Base-by-base conservation (phyloP, 2,797 vertebrate genomes). In the Spinibarbus caldwelli region DNA sequence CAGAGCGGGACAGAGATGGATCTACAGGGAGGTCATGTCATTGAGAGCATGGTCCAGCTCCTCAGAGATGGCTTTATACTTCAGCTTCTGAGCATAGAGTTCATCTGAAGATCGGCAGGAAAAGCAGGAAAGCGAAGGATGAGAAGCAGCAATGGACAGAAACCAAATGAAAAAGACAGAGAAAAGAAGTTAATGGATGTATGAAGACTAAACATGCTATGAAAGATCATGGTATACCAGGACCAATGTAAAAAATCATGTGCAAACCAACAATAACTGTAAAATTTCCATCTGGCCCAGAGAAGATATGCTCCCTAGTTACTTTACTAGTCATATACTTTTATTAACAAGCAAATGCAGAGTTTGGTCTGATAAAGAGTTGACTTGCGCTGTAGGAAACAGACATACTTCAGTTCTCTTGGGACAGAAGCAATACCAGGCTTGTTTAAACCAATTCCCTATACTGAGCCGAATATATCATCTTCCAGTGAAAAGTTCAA, bases 51-150 rank as follows among this genome's bases (percentile, higher is more conserved):
- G 97, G 95, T 97, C 97, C 88, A 98, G 95, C 95, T 97, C 97
- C 94, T 99, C 96, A 2, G 97, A 98, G 96, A 97, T 96, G 54
- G 97, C 97, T 92, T 97, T 98, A 96, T 97, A 97, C 94, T 98
- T 98, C 91, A 98, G 96, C 95, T 98, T 98, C 96, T 97, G 97
- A 93, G 97, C 95, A 3, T 97, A 98, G 43, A 99, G 93, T 93
- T 98, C 96, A 3, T 98, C 97, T 99, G 92, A 47, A 91, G 88
- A 90, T 86, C 52, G 73, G 43, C 83, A 92, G 92, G 92, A 90
- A 89, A 43, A 70, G 86, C 91, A 90, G 91, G 91, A 93, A 93
- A 92, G 85, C 89, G 89, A 91, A 93, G 92, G 89, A 80, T 87
- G 89, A 79, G 90, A 66, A 59, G 75, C 34, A 11, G 91, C 2